Base-by-base conservation (phyloP, 2,113 vertebrate genomes). In the Lynx canadensis region DNA sequence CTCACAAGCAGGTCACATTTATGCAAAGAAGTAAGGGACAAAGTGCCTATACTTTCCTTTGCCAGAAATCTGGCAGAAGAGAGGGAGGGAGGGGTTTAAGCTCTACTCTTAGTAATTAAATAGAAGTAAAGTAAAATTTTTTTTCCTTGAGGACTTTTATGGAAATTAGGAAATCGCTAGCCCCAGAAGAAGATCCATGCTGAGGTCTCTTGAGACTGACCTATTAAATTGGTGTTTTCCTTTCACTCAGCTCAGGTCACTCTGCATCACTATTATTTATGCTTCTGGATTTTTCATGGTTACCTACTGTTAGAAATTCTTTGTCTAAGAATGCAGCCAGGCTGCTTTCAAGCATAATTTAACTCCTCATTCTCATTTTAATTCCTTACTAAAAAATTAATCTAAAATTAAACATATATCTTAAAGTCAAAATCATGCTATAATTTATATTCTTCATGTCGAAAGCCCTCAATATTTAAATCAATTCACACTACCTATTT, bases 1-100 rank as follows among this genome's bases (percentile, higher is more conserved):
- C 38, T 92, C 88, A 96, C 5, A 93, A 27, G n/a, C 36, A 50
- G 13, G 60, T 95, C 82, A 94, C 55, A 55, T 80, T 63, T 71
- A 89, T 41, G 33, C 52, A 90, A 93, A 36, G 21, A 83, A 87
- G 16, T 63, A 71, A 92, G 74, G 45, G 29, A 81, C 83, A 92
- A 85, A 69, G 3, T 80, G 25, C 11, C 29, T 76, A 31, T 11
- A 73, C 36, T 38, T 81, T 91, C 81, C 18, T 87, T 78, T 79
- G 63, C 63, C 69, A 89, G 83, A 95, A 88, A 84, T 83, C 4
- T 73, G 66, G 33, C 38, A 94, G 48, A 60, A 92, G 55, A 69
- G 4, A 4, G 33, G 9, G 13, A 85, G 33, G 15, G 13, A 85
- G 38, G 12, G 87, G 10, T 48, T 85, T 74, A 68, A 88, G 18